phyloP scores from a whole-genome alignment of 2,113 vertebrate genomes.

The Ariopsis seemanni region DNA sequence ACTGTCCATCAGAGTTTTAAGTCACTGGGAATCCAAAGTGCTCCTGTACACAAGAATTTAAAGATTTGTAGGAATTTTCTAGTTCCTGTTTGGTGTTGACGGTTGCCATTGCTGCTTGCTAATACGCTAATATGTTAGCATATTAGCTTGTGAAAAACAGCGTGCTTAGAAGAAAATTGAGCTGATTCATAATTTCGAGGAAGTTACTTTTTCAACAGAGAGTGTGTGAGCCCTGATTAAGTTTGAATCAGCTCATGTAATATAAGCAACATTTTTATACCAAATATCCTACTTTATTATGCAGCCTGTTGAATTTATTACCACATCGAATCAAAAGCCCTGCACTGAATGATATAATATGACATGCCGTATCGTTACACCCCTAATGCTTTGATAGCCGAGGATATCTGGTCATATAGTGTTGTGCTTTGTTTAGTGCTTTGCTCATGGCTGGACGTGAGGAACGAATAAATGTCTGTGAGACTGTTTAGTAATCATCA shows the following conservation, averaged over 20 bases:
- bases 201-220: not conserved
- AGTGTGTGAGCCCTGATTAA: not conserved
- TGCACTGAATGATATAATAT: not conserved
- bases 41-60: not conserved
- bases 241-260: not conserved
- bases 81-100: not conserved
- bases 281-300: not conserved
- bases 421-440: constrained; percentile 45
- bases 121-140: not conserved
- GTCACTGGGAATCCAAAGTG: not conserved
- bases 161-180: not conserved
- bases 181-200: not conserved
- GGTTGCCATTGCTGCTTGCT: not conserved
- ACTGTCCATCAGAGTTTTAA: not conserved
- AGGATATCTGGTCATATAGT: not conserved
- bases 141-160: not conserved
- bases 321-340: not conserved
- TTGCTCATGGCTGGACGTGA: constrained; percentile 17
- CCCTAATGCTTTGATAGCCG: constrained; percentile 41
- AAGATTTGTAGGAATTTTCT: not conserved
- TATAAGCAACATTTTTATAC: not conserved
- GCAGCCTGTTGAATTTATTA: not conserved
- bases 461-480: not conserved
- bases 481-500: not conserved
- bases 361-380: constrained; percentile 4